Percentiles rank a stretch among this genome's conserved stretches.
Conservation (phyloP, 2,797 vertebrate genomes). For the Tapirus indicus region DNA sequence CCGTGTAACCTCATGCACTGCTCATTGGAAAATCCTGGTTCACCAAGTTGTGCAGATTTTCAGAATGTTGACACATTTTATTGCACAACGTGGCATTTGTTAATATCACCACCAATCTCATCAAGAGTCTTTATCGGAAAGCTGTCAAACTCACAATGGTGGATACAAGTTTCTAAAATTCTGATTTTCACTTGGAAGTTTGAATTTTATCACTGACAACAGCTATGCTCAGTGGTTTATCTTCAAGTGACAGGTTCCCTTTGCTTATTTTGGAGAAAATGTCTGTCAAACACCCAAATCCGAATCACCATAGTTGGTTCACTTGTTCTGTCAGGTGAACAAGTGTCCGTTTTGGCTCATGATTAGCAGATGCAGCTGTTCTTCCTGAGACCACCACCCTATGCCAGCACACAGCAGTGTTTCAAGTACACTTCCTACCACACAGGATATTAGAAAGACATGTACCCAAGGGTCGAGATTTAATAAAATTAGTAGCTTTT, state of each 20-base stretch:
- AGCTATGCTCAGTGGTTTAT: neutral
- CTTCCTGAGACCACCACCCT: neutral
- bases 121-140: neutral
- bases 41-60: neutral
- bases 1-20: accelerated
- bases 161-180: neutral
- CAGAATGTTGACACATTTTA: neutral
- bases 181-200: neutral
- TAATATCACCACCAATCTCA: neutral
- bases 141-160: neutral
- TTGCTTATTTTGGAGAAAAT: neutral
- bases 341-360: neutral
- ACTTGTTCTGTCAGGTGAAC: neutral
- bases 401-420: neutral
- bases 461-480: neutral
- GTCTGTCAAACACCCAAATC: neutral
- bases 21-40: neutral
- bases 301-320: neutral
- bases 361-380: neutral
- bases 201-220: neutral
- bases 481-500: neutral
- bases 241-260: neutral
- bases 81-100: neutral
- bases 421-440: neutral
- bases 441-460: neutral